A percentile compares a stretch with the other conserved stretches of the same genome.
These are phyloP conservation scores for Mobula hypostoma DNA, from an alignment of 2,113 vertebrate genomes.

Conservation along the genomic window DNA sequence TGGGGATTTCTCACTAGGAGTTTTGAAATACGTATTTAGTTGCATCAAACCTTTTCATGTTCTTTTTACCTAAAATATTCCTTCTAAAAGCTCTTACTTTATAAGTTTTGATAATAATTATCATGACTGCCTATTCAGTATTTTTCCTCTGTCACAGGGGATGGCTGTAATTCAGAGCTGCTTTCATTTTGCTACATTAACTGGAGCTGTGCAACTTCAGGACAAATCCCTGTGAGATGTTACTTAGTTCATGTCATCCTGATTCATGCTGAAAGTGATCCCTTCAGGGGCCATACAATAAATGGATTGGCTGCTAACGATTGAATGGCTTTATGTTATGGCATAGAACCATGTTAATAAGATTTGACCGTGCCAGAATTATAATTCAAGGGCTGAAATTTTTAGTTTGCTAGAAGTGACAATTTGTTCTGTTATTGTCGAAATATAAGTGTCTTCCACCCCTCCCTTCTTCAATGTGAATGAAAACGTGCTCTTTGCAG, in stretches of 20 bases:
- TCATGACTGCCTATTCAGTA: too few relatives aligned
- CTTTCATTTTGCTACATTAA: slow-evolving; percentile 20
- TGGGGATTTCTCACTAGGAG: not conserved
- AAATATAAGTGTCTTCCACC: not conserved
- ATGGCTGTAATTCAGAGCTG: not conserved
- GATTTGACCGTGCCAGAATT: not conserved
- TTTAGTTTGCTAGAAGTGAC: not conserved
- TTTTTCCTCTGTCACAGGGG: not conserved
- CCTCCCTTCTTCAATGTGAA: not conserved
- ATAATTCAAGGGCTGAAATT: not conserved
- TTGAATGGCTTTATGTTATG: not conserved
- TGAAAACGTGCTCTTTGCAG: not conserved
- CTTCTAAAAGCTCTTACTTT: not conserved
- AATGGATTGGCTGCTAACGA: not conserved
- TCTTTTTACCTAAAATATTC: not conserved
- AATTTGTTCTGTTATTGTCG: not conserved
- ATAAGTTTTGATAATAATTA: not conserved
- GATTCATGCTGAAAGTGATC: slow-evolving; percentile 7
- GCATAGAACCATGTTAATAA: not conserved
- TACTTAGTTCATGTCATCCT: not conserved
- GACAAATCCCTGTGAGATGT: not conserved
- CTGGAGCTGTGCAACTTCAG: not conserved
- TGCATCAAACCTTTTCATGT: not conserved
- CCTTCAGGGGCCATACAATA: not conserved
- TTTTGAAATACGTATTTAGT: not conserved